A percentile compares a stretch with the other conserved stretches of the same genome.
These are phyloP conservation scores for Tachina fera DNA, from an alignment of 2,888 invertebrate genomes.

Conservation along the genomic window DNA sequence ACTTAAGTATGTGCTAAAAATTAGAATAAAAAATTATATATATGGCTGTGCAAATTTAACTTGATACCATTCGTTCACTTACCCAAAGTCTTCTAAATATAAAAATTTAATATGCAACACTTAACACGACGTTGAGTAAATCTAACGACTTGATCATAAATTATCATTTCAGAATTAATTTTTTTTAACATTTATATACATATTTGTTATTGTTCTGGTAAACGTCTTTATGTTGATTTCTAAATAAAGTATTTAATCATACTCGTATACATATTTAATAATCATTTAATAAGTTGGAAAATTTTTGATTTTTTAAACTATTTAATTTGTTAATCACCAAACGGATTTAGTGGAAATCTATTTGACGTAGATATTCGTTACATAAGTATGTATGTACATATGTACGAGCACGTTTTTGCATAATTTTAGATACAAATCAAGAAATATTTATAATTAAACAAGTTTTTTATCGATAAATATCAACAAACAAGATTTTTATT, in stretches of 20 bases:
- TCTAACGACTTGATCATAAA: constrained; percentile 60
- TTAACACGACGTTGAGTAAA: constrained; percentile 49
- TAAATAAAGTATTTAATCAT: constrained; percentile 1
- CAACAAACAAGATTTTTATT: background rate
- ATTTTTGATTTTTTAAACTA: background rate
- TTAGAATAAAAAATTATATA: too few species aligned
- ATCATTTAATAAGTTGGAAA: constrained; percentile 10
- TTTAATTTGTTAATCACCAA: background rate
- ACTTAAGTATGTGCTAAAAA: background rate
- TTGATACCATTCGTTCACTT: constrained; percentile 30
- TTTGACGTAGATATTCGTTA: background rate
- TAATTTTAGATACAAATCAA: background rate
- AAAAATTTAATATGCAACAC: constrained; percentile 64
- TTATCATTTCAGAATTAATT: constrained; percentile 48
- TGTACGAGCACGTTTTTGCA: background rate
- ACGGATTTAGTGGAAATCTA: background rate
- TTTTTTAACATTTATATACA: constrained; percentile 18
- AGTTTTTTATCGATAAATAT: background rate
- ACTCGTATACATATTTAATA: background rate
- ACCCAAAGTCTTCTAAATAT: constrained; percentile 17
- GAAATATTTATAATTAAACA: background rate
- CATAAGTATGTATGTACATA: background rate
- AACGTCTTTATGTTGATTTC: constrained; percentile 5
- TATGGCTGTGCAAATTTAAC: constrained; percentile 7
- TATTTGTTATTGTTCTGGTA: constrained; percentile 11